phyloP scores from a whole-genome alignment of 2,113 vertebrate species.

The Dipodomys spectabilis region DNA sequence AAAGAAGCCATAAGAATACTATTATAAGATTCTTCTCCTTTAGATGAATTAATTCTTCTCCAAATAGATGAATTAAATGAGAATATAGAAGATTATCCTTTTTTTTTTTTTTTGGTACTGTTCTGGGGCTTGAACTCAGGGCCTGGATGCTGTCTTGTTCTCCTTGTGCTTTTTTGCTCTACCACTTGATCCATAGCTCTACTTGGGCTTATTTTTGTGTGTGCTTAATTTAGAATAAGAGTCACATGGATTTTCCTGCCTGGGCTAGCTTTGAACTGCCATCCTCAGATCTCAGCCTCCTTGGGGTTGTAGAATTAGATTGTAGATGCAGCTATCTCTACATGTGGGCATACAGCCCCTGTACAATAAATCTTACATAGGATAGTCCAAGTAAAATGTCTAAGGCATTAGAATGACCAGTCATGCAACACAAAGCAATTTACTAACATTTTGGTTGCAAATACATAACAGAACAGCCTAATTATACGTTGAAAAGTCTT shows the following conservation, averaged over 20 bases:
- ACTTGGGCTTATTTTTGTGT: too few species aligned
- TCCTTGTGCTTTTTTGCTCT: too few species aligned
- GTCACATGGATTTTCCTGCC: too few species aligned
- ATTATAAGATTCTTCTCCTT: not conserved
- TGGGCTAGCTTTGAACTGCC: too few species aligned
- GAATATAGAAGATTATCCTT: not conserved
- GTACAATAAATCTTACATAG: too few species aligned
- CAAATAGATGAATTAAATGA: not conserved
- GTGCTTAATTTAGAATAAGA: too few species aligned
- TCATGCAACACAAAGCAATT: not conserved
- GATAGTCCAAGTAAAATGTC: not conserved
- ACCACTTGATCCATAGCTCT: too few species aligned
- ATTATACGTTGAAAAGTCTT: conserved; percentile 27
- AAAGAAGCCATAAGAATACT: not conserved
- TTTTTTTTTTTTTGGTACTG: too few species aligned
- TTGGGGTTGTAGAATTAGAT: not conserved
- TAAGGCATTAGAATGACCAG: not conserved
- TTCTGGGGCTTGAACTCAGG: too few species aligned
- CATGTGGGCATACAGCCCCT: fast-evolving
- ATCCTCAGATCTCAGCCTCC: too few species aligned
- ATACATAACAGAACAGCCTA: not conserved
- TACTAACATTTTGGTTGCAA: not conserved
- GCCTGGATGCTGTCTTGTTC: too few species aligned
- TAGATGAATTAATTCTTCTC: too few species aligned
- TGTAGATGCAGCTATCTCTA: not conserved